A percentile compares a stretch with the other conserved stretches of the same genome.
These are phyloP conservation scores for Ischnura elegans DNA, from an alignment of 2,888 invertebrate genomes.

Conservation along the genomic window DNA sequence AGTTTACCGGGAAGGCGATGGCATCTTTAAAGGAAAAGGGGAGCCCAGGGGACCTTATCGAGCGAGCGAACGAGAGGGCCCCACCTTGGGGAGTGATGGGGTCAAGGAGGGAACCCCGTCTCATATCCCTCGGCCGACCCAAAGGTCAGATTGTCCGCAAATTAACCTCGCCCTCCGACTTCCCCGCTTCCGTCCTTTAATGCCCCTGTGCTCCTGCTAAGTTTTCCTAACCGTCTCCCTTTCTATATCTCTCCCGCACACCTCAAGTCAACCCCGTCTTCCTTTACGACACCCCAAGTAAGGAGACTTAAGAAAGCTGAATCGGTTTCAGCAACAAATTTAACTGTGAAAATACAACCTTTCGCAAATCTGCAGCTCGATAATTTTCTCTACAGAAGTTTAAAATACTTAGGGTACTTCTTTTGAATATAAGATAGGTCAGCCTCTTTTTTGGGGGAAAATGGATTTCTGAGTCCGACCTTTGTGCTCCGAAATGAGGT, in stretches of 20 bases:
- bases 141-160: conserved; percentile 68
- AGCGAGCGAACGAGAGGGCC: conserved; percentile 24
- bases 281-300: not conserved
- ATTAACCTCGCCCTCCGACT: conserved; percentile 48
- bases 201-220: not conserved
- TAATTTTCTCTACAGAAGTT: no score
- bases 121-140: conserved; percentile 27
- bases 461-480: no score
- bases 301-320: not conserved
- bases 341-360: no score
- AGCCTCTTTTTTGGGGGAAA: no score
- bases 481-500: no score
- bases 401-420: no score
- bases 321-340: no score
- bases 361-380: no score
- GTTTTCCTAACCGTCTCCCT: not conserved
- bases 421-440: no score
- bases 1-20: conserved; percentile 9
- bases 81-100: conserved; percentile 41
- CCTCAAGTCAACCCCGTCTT: not conserved
- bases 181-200: not conserved
- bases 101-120: conserved; percentile 37
- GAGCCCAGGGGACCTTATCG: not conserved
- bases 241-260: not conserved
- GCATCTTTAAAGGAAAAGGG: not conserved